phyloP scores from a whole-genome alignment of 2,888 invertebrate genomes.

The Lepidochrysops patricia region DNA sequence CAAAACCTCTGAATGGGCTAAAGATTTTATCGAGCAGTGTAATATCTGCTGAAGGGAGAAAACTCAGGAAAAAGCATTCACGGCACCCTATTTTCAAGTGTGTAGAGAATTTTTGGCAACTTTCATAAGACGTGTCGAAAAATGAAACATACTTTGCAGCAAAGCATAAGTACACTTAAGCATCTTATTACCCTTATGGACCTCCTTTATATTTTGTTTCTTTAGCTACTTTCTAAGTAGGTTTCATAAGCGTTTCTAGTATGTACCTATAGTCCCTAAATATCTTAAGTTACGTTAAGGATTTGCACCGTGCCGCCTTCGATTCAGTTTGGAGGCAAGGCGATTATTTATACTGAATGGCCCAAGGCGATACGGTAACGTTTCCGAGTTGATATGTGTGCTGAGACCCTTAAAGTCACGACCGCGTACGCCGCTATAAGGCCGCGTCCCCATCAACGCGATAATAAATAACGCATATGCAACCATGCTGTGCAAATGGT shows the following conservation, averaged over 20 bases:
- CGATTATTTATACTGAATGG: too few species aligned
- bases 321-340: too few species aligned
- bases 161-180: neutral
- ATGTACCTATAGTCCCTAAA: neutral
- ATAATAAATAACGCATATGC: too few species aligned
- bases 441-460: too few species aligned
- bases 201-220: too few species aligned
- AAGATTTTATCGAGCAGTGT: constrained; percentile 11
- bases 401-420: too few species aligned
- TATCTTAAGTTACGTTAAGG: neutral
- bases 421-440: too few species aligned
- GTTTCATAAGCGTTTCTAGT: neutral
- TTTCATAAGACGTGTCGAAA: neutral
- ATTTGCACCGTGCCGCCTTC: too few species aligned
- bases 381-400: too few species aligned
- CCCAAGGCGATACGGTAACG: too few species aligned
- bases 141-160: neutral
- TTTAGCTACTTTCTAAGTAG: neutral
- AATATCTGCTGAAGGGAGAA: constrained; percentile 8
- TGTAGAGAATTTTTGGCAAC: neutral
- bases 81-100: neutral
- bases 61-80: constrained; percentile 7
- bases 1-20: constrained; percentile 2
- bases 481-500: too few species aligned
- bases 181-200: neutral